Evolutionary conservation across 2,113 vertebrate species (phyloP).

Genomic region (Muntiacus muntjak): DNA sequence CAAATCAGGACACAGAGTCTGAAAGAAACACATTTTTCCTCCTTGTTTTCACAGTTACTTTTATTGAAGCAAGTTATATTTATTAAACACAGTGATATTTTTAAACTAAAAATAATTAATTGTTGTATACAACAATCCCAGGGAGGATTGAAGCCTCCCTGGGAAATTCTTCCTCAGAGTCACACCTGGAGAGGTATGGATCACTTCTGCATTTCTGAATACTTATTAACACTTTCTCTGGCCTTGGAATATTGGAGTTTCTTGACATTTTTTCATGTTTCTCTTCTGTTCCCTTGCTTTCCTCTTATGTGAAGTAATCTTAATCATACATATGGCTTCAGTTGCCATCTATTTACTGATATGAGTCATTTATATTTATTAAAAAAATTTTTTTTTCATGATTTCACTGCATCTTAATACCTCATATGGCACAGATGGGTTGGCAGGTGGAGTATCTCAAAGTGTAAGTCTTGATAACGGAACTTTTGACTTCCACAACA

Average conservation of each 20-base stretch:
- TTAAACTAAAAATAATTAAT: neutral
- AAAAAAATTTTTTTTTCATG: neutral
- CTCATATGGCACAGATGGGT: neutral
- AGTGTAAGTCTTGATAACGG: neutral
- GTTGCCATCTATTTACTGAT: neutral
- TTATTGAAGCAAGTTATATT: neutral
- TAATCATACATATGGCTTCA: neutral
- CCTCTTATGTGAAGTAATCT: neutral
- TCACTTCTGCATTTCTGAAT: neutral
- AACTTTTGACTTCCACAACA: neutral
- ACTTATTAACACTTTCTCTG: neutral
- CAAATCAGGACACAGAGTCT: neutral
- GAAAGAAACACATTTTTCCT: neutral
- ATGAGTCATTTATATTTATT: neutral
- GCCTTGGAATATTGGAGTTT: neutral
- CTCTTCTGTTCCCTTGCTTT: neutral
- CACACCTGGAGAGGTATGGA: neutral
- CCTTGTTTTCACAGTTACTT: neutral
- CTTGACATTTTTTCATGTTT: neutral
- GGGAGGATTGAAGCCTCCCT: neutral
- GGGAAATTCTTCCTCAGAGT: neutral
- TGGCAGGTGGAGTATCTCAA: neutral
- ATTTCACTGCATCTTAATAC: neutral
- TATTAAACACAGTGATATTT: neutral
- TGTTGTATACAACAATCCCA: neutral